phyloP scores from a whole-genome alignment of 2,113 vertebrate species.

The Phodopus roborovskii region DNA sequence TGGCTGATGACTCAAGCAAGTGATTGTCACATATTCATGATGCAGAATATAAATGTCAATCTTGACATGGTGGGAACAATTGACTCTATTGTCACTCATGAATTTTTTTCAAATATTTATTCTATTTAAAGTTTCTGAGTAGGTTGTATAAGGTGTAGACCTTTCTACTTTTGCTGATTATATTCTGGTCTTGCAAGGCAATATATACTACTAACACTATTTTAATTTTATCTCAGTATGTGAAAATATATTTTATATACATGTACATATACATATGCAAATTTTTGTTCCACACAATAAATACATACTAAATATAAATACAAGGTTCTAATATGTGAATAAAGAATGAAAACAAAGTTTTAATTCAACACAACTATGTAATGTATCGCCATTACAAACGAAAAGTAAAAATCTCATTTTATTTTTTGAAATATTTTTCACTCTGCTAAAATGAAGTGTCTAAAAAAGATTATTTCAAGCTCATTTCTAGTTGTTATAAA shows the following conservation, averaged over 20 bases:
- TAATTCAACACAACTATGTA: not conserved
- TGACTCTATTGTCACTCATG: slow-evolving; percentile 55
- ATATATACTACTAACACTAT: slow-evolving; percentile 21
- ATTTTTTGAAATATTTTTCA: not conserved
- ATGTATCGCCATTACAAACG: not conserved
- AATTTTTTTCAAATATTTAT: slow-evolving; percentile 76
- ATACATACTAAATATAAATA: not conserved
- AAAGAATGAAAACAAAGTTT: not conserved
- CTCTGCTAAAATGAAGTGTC: not conserved
- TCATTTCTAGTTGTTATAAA: not conserved
- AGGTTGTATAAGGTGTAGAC: slow-evolving; percentile 64
- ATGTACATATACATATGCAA: not conserved
- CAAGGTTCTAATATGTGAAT: not conserved
- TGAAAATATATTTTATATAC: not conserved
- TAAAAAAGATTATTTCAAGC: slow-evolving; percentile 3
- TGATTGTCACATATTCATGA: slow-evolving; percentile 81
- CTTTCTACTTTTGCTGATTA: slow-evolving; percentile 46
- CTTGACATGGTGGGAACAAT: slow-evolving; percentile 79
- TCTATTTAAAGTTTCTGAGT: slow-evolving; percentile 75
- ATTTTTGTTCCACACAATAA: slow-evolving; percentile 3
- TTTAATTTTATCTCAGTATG: not conserved
- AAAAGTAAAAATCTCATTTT: not conserved
- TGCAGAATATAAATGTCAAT: slow-evolving; percentile 78
- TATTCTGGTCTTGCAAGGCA: slow-evolving; percentile 36
- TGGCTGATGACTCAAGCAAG: slow-evolving; percentile 81